These are phyloP conservation scores for Candoia aspera DNA, from an alignment of 2,113 vertebrate genomes.

Conservation along the genomic window DNA sequence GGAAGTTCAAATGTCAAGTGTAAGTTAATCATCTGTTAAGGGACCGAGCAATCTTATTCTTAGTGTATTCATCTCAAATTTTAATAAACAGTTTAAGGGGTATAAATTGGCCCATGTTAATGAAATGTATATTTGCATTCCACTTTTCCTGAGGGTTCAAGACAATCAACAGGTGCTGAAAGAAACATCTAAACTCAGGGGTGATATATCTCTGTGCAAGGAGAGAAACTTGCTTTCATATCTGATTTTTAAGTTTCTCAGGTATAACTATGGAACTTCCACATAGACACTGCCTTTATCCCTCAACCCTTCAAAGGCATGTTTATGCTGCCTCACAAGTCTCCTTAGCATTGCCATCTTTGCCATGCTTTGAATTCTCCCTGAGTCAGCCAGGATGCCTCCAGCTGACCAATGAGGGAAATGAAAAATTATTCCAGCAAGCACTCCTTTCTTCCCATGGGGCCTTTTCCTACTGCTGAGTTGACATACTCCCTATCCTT, in stretches of 20 bases:
- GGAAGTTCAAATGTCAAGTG: neutral
- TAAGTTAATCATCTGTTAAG: neutral
- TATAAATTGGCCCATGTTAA: neutral
- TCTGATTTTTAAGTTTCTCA: neutral
- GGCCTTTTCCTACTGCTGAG: no score
- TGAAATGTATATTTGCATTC: neutral
- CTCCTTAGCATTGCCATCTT: no score
- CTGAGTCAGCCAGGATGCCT: no score
- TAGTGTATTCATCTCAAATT: neutral
- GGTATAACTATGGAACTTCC: no score
- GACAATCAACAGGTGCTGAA: neutral
- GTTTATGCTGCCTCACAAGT: no score
- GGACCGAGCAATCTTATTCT: neutral
- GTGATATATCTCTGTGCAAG: neutral
- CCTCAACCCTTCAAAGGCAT: no score
- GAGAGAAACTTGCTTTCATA: neutral
- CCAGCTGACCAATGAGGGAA: no score
- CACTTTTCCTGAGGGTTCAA: neutral
- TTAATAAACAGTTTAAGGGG: neutral
- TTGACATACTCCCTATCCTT: neutral
- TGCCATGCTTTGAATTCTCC: no score
- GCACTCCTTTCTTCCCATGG: no score
- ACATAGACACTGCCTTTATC: no score
- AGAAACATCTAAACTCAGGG: neutral
- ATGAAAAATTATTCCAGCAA: no score